Evolutionary conservation across 2,888 invertebrate genomes (phyloP).

Genomic region (Geotrupes spiniger): DNA sequence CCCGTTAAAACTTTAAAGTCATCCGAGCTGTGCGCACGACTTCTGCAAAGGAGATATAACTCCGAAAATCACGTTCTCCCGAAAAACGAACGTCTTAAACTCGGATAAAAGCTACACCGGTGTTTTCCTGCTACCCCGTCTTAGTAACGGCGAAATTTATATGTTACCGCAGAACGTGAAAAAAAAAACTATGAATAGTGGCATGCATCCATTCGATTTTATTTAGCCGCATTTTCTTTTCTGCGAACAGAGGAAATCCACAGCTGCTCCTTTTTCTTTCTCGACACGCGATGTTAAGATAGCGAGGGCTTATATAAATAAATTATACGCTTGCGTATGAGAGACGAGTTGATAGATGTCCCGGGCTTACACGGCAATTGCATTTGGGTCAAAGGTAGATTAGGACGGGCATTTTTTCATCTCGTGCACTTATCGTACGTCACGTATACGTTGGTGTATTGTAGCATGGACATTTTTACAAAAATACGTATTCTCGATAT

Average conservation of each 20-base stretch:
- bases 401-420: constrained; percentile 37
- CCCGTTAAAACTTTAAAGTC: too few species aligned
- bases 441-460: constrained; percentile 12
- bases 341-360: constrained; percentile 35
- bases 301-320: constrained; percentile 20
- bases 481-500: too few species aligned
- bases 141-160: too few species aligned
- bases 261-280: constrained; percentile 10
- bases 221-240: too few species aligned
- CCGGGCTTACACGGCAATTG: constrained; percentile 44
- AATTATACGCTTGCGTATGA: constrained; percentile 24
- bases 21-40: too few species aligned
- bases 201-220: neutral
- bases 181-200: too few species aligned
- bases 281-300: constrained; percentile 14
- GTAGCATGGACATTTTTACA: neutral
- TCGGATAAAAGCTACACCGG: too few species aligned
- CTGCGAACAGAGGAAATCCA: neutral
- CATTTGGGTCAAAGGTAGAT: constrained; percentile 47
- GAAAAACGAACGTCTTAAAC: neutral
- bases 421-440: constrained; percentile 19
- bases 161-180: too few species aligned
- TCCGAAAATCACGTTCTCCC: constrained; percentile 2
- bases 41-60: neutral
- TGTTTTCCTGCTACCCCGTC: neutral